These are phyloP conservation scores for Psilopogon haemacephalus DNA, from an alignment of 2,113 vertebrate genomes.

Conservation along the genomic window DNA sequence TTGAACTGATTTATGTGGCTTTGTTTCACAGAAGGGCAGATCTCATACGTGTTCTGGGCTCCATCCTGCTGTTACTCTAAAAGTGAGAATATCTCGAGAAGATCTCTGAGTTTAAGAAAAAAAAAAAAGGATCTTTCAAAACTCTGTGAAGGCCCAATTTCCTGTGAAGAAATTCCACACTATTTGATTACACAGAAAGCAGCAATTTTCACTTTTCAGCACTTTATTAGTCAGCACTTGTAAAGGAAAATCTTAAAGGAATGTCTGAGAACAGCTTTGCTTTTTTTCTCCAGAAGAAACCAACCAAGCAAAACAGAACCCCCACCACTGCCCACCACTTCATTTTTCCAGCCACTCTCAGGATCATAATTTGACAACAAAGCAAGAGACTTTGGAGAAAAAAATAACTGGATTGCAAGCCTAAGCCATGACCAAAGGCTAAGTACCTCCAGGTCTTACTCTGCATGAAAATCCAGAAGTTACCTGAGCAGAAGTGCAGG, in stretches of 20 bases:
- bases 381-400: background rate
- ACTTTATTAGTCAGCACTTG: background rate
- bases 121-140: background rate
- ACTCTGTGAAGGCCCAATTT: background rate
- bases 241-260: background rate
- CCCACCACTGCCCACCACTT: background rate
- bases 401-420: background rate
- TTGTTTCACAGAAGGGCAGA: background rate
- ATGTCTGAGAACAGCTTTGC: background rate
- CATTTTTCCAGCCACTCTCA: background rate
- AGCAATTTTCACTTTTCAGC: background rate
- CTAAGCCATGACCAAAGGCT: background rate
- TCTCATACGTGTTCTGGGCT: fast-evolving
- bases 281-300: background rate
- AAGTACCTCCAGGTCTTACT: background rate
- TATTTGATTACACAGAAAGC: background rate
- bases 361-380: background rate
- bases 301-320: background rate
- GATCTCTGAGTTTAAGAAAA: background rate
- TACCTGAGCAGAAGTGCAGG: fast-evolving
- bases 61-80: fast-evolving
- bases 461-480: fast-evolving
- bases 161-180: background rate
- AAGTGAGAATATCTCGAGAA: background rate
- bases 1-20: background rate